Evolutionary conservation across 2,797 vertebrate genomes (phyloP).

Genomic region (Premnoplex brunnescens): DNA sequence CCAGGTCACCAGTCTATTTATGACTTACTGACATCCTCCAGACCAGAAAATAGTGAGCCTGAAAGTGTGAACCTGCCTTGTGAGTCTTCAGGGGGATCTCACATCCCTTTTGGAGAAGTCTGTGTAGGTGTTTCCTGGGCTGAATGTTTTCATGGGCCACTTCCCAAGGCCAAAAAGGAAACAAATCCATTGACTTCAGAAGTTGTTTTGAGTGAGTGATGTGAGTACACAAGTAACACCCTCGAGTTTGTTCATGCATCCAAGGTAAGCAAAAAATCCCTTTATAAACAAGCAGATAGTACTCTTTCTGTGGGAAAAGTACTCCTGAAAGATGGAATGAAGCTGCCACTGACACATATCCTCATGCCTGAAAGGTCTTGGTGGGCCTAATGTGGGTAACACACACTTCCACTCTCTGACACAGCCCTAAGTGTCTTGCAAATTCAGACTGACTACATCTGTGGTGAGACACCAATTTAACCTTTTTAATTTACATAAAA

Average conservation of each 20-base stretch:
- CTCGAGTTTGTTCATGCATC: neutral
- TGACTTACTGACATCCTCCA: neutral
- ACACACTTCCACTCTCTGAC: neutral
- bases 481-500: neutral
- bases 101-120: neutral
- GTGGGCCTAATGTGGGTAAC: neutral
- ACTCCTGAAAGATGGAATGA: neutral
- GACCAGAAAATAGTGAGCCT: neutral
- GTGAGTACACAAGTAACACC: neutral
- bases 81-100: neutral
- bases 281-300: neutral
- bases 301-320: neutral
- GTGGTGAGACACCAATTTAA: neutral
- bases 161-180: neutral
- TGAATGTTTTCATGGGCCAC: neutral
- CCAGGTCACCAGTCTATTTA: neutral
- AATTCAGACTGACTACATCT: neutral
- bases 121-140: neutral
- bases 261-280: neutral
- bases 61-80: neutral
- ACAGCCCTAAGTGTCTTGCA: neutral
- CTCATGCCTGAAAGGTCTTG: fast-evolving
- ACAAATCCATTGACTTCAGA: neutral
- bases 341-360: neutral
- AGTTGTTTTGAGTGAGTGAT: neutral